These are phyloP conservation scores for Lagopus leucura DNA, from an alignment of 2,113 vertebrate genomes.

Conservation along the genomic window DNA sequence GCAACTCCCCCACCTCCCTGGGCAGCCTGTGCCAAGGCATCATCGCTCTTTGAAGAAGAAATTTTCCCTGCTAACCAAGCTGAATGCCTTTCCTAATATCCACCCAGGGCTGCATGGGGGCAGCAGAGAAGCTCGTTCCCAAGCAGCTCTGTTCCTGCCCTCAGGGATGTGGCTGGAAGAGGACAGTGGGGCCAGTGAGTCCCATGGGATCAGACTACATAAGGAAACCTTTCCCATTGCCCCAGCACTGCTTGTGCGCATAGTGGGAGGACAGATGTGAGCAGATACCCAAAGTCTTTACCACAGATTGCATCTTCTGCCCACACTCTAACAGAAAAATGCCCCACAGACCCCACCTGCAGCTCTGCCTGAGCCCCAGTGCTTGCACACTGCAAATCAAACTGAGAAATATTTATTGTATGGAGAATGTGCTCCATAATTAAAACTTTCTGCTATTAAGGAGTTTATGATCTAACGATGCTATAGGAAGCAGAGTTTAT, in stretches of 20 bases:
- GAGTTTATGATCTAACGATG: background rate
- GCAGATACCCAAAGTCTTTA: background rate
- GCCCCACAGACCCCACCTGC: no score
- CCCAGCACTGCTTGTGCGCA: background rate
- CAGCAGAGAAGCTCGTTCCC: background rate
- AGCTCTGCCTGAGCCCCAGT: background rate
- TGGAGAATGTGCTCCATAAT: background rate
- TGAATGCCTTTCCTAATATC: no score
- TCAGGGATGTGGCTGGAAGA: background rate
- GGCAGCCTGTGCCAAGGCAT: no score
- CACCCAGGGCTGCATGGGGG: fast-evolving
- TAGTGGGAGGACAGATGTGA: fast-evolving
- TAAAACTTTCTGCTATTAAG: background rate
- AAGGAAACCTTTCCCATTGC: background rate
- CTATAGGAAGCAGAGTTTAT: background rate
- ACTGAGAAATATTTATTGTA: background rate
- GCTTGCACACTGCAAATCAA: background rate
- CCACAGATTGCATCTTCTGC: fast-evolving
- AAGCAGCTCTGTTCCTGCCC: background rate
- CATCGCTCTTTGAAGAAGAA: no score
- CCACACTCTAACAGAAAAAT: no score
- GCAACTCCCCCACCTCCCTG: no score
- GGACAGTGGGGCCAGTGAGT: background rate
- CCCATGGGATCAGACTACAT: no score
- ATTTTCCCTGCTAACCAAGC: no score